Percentiles rank a stretch among this genome's conserved stretches.
phyloP scores from a whole-genome alignment of 2,888 invertebrate species.

The Clostera curtula region DNA sequence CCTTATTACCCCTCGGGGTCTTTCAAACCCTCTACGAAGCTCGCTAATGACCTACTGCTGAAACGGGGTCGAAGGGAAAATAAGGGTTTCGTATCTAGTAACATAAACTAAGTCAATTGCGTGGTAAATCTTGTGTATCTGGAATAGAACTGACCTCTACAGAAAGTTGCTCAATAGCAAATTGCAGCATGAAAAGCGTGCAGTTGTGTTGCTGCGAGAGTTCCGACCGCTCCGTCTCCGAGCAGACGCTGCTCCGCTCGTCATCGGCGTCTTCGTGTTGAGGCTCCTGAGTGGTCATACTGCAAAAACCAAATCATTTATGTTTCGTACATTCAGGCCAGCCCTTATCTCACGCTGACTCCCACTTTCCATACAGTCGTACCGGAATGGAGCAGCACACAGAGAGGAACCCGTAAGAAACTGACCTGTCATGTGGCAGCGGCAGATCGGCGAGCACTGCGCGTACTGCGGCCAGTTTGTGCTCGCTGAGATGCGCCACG shows the following conservation, averaged over 20 bases:
- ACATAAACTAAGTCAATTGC: neutral
- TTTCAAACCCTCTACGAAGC: too few species aligned
- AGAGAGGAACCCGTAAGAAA: neutral
- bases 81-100: too few species aligned
- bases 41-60: too few species aligned
- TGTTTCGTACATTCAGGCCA: too few species aligned
- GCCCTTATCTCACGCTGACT: too few species aligned
- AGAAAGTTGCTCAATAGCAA: conserved; percentile 90
- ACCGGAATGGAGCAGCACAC: too few species aligned
- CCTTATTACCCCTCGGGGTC: too few species aligned
- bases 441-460: conserved; percentile 30
- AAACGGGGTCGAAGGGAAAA: too few species aligned
- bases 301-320: too few species aligned
- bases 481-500: conserved; percentile 92
- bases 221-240: conserved; percentile 57
- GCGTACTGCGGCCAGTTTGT: conserved; percentile 79
- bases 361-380: too few species aligned
- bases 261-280: conserved; percentile 26
- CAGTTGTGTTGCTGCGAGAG: conserved; percentile 62
- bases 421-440: conserved; percentile 3
- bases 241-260: conserved; percentile 60
- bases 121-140: neutral
- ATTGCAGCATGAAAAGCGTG: conserved; percentile 86
- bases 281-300: too few species aligned
- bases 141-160: conserved; percentile 73